A percentile compares a stretch with the other conserved stretches of the same genome.
Conservation (phyloP, 2,888 invertebrate species). For the Drosophila pegasa region DNA sequence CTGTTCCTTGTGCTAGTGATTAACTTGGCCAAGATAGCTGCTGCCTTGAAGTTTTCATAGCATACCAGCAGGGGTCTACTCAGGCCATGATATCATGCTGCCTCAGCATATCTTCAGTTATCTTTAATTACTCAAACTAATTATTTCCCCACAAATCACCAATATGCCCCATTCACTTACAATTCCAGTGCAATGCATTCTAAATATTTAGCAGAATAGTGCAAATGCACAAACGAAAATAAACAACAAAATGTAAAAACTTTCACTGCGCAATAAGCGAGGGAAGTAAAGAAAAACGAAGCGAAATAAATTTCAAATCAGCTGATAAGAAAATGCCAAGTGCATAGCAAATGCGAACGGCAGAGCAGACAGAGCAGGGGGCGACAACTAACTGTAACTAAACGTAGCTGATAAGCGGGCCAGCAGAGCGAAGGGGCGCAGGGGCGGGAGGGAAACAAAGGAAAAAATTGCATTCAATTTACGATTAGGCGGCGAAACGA, state of each 20-base stretch:
- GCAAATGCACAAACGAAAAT: conserved; percentile 29
- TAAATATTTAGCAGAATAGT: conserved; percentile 14
- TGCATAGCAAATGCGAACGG: conserved; percentile 43
- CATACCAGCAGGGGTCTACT: conserved; percentile 27
- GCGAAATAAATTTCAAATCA: conserved; percentile 21
- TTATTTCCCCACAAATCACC: neutral
- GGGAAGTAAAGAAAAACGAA: conserved; percentile 42
- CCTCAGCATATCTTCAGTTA: neutral
- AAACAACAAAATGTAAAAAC: conserved; percentile 52
- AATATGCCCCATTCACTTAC: conserved; percentile 3
- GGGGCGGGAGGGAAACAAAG: neutral
- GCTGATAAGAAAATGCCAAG: conserved; percentile 47
- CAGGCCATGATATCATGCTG: too few relatives aligned
- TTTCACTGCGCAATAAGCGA: conserved; percentile 78
- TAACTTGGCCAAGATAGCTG: too few relatives aligned
- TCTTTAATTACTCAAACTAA: neutral
- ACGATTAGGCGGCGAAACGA: conserved; percentile 52
- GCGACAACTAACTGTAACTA: conserved; percentile 20
- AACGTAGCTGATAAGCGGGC: conserved; percentile 22
- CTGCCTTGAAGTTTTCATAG: neutral
- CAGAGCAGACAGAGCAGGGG: neutral
- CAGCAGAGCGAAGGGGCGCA: neutral
- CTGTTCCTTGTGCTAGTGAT: too few relatives aligned
- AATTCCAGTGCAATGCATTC: conserved; percentile 15
- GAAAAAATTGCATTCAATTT: conserved; percentile 47